phyloP scores from a whole-genome alignment of 2,113 vertebrate genomes.

The Eurystomus gularis region DNA sequence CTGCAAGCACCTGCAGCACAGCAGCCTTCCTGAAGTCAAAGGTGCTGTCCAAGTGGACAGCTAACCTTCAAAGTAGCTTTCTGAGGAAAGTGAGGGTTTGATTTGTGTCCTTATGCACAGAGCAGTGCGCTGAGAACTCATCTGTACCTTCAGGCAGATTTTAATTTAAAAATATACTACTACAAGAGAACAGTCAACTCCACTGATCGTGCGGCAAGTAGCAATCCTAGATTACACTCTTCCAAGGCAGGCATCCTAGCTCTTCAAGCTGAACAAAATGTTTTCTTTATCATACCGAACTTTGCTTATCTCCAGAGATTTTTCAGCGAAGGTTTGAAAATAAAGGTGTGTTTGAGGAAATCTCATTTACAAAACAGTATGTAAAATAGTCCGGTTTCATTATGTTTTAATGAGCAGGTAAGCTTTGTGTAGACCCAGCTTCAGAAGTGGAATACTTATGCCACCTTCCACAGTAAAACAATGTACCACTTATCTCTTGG shows the following conservation, averaged over 20 bases:
- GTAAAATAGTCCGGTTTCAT: neutral
- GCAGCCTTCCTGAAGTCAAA: neutral
- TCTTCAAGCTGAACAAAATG: neutral
- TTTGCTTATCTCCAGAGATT: neutral
- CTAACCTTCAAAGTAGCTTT: neutral
- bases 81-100: neutral
- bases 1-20: neutral
- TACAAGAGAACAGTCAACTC: neutral
- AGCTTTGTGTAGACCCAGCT: neutral
- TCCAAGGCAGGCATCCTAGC: neutral
- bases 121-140: neutral
- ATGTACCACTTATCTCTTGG: slow-evolving; percentile 13
- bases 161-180: slow-evolving; percentile 20
- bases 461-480: slow-evolving; percentile 28
- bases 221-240: neutral
- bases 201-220: neutral
- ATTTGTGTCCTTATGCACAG: slow-evolving; percentile 3
- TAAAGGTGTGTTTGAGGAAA: slow-evolving; percentile 8
- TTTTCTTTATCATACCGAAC: neutral
- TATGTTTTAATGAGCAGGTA: neutral
- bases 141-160: slow-evolving; percentile 17
- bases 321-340: slow-evolving; percentile 35
- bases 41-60: neutral
- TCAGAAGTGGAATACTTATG: slow-evolving; percentile 14
- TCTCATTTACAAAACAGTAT: slow-evolving; percentile 21